phyloP scores from a whole-genome alignment of 2,888 invertebrate genomes.

The Agriopis aurantiaria region DNA sequence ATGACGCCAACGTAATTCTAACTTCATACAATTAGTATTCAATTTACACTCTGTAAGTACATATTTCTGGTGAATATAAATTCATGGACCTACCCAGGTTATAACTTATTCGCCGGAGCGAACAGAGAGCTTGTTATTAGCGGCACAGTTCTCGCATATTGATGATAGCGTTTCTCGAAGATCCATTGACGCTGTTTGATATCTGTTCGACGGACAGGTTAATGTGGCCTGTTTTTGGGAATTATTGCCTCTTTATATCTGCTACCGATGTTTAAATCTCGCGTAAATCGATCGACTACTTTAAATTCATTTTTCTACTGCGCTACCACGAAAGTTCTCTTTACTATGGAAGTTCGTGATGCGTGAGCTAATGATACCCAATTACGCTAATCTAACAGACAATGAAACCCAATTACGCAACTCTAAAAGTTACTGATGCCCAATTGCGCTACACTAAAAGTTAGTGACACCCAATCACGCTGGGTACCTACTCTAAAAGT shows the following conservation, averaged over 20 bases:
- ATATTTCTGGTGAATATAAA: conserved; percentile 10
- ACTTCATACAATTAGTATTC: conserved; percentile 21
- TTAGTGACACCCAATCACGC: too few relatives aligned
- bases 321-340: too few relatives aligned
- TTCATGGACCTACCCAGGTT: background rate
- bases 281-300: background rate
- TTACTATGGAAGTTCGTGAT: too few relatives aligned
- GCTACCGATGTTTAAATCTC: background rate
- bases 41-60: background rate
- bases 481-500: too few relatives aligned
- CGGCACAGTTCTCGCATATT: conserved; percentile 10
- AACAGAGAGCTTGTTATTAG: conserved; percentile 26
- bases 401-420: background rate
- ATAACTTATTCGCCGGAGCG: conserved; percentile 22
- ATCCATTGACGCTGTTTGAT: background rate
- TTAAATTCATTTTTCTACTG: too few relatives aligned
- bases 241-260: background rate
- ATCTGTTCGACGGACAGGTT: background rate
- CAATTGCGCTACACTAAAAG: too few relatives aligned
- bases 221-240: background rate
- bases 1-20: conserved; percentile 7
- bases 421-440: background rate
- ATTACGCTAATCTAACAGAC: background rate
- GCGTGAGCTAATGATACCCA: background rate
- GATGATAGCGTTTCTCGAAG: conserved; percentile 4